Conservation (phyloP, 2,113 vertebrate genomes). For the Colius striatus region DNA sequence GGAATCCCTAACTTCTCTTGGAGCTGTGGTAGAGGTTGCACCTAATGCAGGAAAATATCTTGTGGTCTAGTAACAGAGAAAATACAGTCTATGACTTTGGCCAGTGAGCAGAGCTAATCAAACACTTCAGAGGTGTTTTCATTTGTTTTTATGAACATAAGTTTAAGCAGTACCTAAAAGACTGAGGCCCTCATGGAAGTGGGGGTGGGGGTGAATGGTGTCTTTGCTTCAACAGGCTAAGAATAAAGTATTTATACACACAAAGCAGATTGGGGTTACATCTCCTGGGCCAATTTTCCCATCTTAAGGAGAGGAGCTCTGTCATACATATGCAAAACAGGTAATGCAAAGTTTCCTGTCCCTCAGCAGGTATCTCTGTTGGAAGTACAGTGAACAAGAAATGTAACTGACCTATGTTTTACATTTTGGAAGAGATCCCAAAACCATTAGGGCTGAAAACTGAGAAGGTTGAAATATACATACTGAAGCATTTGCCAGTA, state of each 20-base stretch:
- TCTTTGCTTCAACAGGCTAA: background rate
- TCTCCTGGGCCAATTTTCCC: background rate
- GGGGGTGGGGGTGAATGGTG: no score
- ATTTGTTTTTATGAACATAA: background rate
- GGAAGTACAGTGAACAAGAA: background rate
- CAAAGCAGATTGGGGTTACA: background rate
- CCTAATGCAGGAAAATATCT: background rate
- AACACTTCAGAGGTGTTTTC: background rate
- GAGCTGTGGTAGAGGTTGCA: background rate
- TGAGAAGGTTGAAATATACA: background rate
- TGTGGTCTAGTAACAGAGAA: background rate
- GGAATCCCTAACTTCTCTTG: background rate
- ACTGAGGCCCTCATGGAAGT: background rate
- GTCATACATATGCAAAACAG: accelerated
- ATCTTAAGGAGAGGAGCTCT: background rate
- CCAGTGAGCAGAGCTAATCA: background rate
- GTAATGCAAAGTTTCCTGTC: background rate
- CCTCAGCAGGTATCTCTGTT: background rate
- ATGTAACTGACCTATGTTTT: background rate
- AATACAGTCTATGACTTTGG: background rate
- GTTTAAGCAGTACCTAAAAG: background rate
- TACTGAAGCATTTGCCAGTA: background rate
- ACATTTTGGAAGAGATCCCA: background rate
- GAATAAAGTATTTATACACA: background rate
- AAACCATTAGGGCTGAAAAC: background rate